Base-by-base conservation (phyloP, 2,113 vertebrate species). In the Probosciger aterrimus region DNA sequence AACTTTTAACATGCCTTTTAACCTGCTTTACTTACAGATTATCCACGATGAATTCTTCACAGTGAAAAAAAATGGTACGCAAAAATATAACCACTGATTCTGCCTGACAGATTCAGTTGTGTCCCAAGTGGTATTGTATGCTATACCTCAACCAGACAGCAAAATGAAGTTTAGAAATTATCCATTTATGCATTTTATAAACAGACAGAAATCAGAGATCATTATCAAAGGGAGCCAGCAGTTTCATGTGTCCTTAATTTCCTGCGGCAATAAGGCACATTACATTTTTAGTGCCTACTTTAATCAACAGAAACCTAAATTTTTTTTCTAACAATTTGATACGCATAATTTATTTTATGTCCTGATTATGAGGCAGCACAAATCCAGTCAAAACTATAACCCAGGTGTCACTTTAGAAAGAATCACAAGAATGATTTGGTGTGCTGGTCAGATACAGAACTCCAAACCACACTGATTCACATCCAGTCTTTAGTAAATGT, bases 1-100 rank as follows among this genome's bases (percentile, higher is more conserved):
- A 96, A 94, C 19, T 84, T 87, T 86, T 50, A 92, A 35, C 30
- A 6, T 57, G 37, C 41, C 57, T 84, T 96, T 90, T 80, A 81
- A 74, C 28, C 77, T 50, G 44, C 19, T 93, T 78, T 78, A 81
- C 52, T 82, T 68, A 30, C 6, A 43, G 4, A 73, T 92, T 65
- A 71, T 83, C n/a, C 53, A 74, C 80, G 23, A 73, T 14, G 35
- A 92, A 67, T 33, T 76, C 39, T 71, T 59, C 50, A 65, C 33
- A 96, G 47, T 22, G 31, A 63, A 64, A 52, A 85, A 78, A 74
- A 50, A 28, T 20, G 6, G n/a, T 20, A 10, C 18, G 10, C 28
- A 85, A 75, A 89, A 87, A 23, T 19, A 49, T 31, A 75, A 46
- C 18, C 43, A 76, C 43, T 73, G 70, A 81, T 83, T 83, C 35